Evolutionary conservation across 2,797 vertebrate species (phyloP).

Genomic region (Rhyacichthys aspro): DNA sequence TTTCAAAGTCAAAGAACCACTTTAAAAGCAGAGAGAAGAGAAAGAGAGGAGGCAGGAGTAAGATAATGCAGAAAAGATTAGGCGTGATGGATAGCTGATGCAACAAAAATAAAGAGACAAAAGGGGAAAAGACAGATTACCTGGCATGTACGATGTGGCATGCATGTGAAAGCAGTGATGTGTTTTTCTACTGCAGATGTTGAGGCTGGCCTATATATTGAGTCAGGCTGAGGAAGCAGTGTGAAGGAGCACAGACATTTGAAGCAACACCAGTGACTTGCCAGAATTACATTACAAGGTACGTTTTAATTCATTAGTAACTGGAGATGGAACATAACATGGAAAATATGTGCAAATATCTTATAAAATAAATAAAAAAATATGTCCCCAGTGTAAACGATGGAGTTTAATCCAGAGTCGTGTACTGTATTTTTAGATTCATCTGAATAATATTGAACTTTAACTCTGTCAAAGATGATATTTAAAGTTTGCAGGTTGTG

Average conservation of each 20-base stretch:
- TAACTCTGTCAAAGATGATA: no score
- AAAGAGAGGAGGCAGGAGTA: conserved; percentile 13
- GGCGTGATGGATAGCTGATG: conserved; percentile 65
- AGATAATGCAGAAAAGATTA: conserved; percentile 57
- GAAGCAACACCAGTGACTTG: conserved; percentile 36
- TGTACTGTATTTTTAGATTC: no score
- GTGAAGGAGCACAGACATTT: conserved; percentile 48
- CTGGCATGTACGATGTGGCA: conserved; percentile 76
- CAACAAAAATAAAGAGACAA: conserved; percentile 53
- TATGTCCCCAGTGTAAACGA: no score
- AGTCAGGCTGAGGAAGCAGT: conserved; percentile 75
- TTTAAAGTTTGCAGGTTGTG: no score
- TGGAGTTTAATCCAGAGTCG: no score
- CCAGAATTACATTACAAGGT: neutral
- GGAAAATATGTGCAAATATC: no score
- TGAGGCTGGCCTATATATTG: conserved; percentile 75
- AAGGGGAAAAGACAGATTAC: conserved; percentile 79
- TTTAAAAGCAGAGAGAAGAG: conserved; percentile 33
- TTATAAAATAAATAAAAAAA: no score
- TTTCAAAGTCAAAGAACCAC: conserved; percentile 53
- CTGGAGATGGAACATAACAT: no score
- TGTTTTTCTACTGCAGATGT: conserved; percentile 75
- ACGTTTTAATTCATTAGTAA: neutral
- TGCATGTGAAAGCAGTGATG: conserved; percentile 76
- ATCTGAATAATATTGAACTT: no score